phyloP scores from a whole-genome alignment of 2,113 vertebrate genomes.

The Salvelinus namaycush region DNA sequence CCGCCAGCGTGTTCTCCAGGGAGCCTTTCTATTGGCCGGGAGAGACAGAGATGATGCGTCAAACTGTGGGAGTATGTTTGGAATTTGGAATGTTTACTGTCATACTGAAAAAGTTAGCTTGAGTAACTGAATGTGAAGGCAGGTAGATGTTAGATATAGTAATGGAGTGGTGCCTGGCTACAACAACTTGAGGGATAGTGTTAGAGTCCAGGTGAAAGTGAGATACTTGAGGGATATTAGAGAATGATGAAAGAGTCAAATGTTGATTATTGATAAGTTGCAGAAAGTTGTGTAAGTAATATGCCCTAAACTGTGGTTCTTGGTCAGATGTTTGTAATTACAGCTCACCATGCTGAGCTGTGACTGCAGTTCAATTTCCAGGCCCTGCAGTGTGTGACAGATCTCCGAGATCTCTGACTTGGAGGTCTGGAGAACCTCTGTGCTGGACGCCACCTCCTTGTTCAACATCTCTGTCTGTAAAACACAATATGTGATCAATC shows the following conservation, averaged over 20 bases:
- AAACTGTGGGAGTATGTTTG: background rate
- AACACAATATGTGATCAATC: background rate
- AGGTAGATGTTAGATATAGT: background rate
- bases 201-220: too few relatives aligned
- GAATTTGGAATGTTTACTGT: background rate
- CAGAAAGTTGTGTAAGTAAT: too few relatives aligned
- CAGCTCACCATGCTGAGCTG: constrained; percentile 83
- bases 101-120: too few relatives aligned
- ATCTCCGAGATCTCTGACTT: constrained; percentile 80
- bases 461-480: constrained; percentile 79
- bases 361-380: constrained; percentile 87
- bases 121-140: background rate
- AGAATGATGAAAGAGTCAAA: too few relatives aligned
- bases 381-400: constrained; percentile 75
- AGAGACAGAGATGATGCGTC: background rate
- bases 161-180: background rate
- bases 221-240: too few relatives aligned
- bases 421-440: constrained; percentile 73
- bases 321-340: background rate
- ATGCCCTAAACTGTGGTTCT: background rate
- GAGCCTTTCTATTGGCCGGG: constrained; percentile 77
- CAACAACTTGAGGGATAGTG: background rate
- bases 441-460: constrained; percentile 74
- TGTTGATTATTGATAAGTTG: too few relatives aligned
- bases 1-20: constrained; percentile 79